A percentile compares a stretch with the other conserved stretches of the same genome.
Conservation (phyloP, 2,113 vertebrate species). For the Corythornis madagascariensis region DNA sequence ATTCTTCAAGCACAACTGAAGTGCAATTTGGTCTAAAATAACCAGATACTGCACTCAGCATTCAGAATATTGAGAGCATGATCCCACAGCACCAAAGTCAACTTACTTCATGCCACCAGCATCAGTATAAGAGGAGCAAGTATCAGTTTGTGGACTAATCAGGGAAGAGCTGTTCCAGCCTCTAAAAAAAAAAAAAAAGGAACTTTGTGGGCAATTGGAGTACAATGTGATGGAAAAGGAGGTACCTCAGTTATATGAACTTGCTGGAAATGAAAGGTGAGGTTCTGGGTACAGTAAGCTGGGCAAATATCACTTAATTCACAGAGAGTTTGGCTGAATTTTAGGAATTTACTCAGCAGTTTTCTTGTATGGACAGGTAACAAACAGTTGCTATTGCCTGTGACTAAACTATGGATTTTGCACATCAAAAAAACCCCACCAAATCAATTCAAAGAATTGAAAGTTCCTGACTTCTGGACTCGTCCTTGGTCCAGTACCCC, state of each 20-base stretch:
- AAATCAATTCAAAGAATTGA: neutral
- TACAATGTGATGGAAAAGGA: neutral
- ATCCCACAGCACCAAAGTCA: neutral
- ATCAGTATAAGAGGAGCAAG: neutral
- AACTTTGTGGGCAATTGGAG: neutral
- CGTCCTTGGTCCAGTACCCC: neutral
- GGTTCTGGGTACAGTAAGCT: neutral
- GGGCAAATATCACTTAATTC: neutral
- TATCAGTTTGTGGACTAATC: neutral
- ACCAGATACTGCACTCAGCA: neutral
- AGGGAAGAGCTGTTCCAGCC: neutral
- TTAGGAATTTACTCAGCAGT: neutral
- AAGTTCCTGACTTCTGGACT: neutral
- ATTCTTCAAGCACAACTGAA: neutral
- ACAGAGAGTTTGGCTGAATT: neutral
- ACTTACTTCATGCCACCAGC: neutral
- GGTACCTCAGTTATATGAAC: neutral
- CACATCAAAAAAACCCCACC: neutral
- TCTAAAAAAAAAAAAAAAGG: neutral
- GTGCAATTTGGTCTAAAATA: neutral
- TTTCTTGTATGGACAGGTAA: neutral
- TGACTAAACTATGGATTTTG: neutral
- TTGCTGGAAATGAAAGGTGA: neutral
- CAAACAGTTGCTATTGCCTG: neutral
- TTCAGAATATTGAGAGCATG: neutral